Evolutionary conservation across 2,797 vertebrate species (phyloP).

Genomic region (Acrocephalus scirpaceus): DNA sequence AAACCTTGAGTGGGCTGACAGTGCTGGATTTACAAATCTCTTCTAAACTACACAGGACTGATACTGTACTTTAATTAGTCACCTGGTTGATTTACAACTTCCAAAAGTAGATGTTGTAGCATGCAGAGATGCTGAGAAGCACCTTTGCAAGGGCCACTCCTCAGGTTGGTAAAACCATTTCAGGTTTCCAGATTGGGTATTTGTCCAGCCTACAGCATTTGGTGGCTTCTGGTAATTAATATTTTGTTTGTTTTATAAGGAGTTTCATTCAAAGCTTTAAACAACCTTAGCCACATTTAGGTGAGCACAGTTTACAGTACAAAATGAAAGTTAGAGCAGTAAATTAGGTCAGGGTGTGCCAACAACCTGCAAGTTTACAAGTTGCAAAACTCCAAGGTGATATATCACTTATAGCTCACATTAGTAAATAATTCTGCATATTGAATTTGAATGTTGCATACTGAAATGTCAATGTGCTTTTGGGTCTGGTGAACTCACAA

Average conservation of each 20-base stretch:
- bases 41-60: slow-evolving; percentile 23
- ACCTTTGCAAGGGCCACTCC: neutral
- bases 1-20: neutral
- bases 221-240: slow-evolving; percentile 27
- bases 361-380: neutral
- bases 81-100: neutral
- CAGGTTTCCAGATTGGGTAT: neutral
- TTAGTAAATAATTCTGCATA: slow-evolving; percentile 16
- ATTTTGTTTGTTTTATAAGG: slow-evolving; percentile 66
- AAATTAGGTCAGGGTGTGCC: neutral
- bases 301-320: neutral
- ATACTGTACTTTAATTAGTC: slow-evolving; percentile 14
- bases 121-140: neutral
- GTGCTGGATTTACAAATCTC: neutral
- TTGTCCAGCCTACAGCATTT: neutral
- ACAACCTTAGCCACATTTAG: slow-evolving; percentile 40
- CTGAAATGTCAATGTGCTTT: slow-evolving; percentile 24
- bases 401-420: neutral
- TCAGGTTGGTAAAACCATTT: neutral
- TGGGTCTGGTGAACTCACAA: slow-evolving; percentile 6
- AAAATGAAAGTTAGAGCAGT: neutral
- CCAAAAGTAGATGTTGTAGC: neutral
- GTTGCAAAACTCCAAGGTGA: neutral
- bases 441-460: neutral
- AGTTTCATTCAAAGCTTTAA: slow-evolving; percentile 54